These are phyloP conservation scores for Zophobas morio DNA, from an alignment of 1,140 invertebrate species.

Conservation along the genomic window DNA sequence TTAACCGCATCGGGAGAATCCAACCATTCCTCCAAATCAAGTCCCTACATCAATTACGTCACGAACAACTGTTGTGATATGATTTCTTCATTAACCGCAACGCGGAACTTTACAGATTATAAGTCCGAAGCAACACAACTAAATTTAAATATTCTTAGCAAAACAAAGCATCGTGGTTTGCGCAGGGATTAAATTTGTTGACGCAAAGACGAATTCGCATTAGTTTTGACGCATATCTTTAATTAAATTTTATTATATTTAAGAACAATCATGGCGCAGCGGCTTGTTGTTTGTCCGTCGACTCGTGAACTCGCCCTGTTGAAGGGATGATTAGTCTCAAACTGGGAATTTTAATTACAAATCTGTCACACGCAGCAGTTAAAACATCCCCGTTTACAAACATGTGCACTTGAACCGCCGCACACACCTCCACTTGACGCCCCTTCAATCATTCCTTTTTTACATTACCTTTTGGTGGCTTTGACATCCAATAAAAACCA, in stretches of 20 bases:
- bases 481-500: background rate
- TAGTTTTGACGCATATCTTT: slow-evolving; percentile 49
- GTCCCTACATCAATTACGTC: slow-evolving; percentile 5
- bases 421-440: slow-evolving; percentile 5
- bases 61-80: slow-evolving; percentile 14
- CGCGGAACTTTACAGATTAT: slow-evolving; percentile 3
- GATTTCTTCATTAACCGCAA: slow-evolving; percentile 23
- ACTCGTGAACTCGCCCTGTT: slow-evolving; percentile 28
- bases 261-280: slow-evolving; percentile 48
- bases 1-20: slow-evolving; percentile 22
- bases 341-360: slow-evolving; percentile 61
- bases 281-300: slow-evolving; percentile 47
- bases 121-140: background rate
- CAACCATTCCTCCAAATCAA: background rate
- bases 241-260: slow-evolving; percentile 55
- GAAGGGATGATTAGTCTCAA: slow-evolving; percentile 55
- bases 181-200: slow-evolving; percentile 18
- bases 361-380: slow-evolving; percentile 65
- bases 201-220: slow-evolving; percentile 39
- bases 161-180: slow-evolving; percentile 1
- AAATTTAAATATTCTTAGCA: slow-evolving; percentile 4
- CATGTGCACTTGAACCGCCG: slow-evolving; percentile 24
- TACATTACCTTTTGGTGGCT: slow-evolving; percentile 6
- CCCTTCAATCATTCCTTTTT: slow-evolving; percentile 20
- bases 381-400: slow-evolving; percentile 47